Evolutionary conservation across 2,113 vertebrate species (phyloP).

Genomic region (Peromyscus leucopus): DNA sequence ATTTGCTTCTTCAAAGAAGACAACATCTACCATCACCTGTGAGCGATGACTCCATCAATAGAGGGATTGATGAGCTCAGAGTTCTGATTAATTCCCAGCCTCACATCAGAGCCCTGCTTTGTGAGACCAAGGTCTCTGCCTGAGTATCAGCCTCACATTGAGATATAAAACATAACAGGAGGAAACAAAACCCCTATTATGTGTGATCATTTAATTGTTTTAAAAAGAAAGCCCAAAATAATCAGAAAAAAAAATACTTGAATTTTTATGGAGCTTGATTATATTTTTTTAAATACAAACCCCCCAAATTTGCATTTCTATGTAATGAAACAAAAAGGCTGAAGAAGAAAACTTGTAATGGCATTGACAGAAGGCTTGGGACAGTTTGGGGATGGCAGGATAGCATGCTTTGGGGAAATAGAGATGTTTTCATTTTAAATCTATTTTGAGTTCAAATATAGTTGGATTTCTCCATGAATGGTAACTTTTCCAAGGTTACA

Average conservation of each 20-base stretch:
- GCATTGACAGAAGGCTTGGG: not conserved
- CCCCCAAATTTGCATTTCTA: not conserved
- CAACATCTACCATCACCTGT: not conserved
- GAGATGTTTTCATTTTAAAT: not conserved
- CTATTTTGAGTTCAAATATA: not conserved
- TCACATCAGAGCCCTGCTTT: not conserved
- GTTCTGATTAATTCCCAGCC: not conserved
- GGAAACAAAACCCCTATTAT: not conserved
- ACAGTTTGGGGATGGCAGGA: not conserved
- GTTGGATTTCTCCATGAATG: not conserved
- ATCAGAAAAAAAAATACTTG: not conserved
- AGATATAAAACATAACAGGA: not conserved
- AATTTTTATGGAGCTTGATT: not conserved
- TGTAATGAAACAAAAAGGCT: not conserved
- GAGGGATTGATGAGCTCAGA: fast-evolving
- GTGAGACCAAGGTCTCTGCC: not conserved
- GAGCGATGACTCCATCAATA: not conserved
- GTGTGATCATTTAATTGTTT: not conserved
- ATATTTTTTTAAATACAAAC: not conserved
- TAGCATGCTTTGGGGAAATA: not conserved
- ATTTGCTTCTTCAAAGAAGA: not conserved
- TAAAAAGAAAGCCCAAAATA: not conserved
- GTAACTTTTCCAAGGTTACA: not conserved
- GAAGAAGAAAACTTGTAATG: not conserved
- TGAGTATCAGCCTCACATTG: not conserved